Conservation (phyloP, 2,113 vertebrate genomes). For the Mustela nigripes region DNA sequence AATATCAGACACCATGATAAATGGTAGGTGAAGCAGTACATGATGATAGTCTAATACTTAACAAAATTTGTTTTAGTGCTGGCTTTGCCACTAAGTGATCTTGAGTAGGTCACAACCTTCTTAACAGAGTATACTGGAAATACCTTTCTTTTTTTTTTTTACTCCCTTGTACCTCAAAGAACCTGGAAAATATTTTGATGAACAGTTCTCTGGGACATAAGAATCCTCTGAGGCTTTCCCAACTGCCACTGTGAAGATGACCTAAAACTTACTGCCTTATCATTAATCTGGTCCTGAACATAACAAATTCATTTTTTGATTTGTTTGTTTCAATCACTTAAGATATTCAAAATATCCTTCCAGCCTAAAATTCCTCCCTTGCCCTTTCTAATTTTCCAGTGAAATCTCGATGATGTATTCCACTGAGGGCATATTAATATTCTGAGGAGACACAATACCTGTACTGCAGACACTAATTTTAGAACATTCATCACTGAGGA, state of each 20-base stretch:
- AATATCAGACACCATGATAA: not conserved
- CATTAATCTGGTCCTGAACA: constrained; percentile 10
- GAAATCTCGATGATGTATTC: constrained; percentile 46
- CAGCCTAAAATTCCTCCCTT: not conserved
- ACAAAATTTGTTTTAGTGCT: not conserved
- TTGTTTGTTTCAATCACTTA: constrained; percentile 59
- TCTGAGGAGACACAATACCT: constrained; percentile 59
- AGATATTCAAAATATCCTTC: constrained; percentile 18
- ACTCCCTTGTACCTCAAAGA: not conserved
- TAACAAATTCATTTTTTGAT: constrained; percentile 53
- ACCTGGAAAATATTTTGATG: not conserved
- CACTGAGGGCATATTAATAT: constrained; percentile 63
- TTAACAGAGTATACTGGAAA: not conserved
- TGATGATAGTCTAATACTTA: fast-evolving
- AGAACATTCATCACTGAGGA: constrained; percentile 63
- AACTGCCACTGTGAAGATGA: not conserved
- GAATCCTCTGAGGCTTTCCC: not conserved
- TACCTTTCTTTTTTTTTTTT: not conserved
- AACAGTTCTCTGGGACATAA: not conserved
- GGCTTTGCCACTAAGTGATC: not conserved
- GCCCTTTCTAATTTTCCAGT: constrained; percentile 63
- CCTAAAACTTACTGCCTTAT: not conserved
- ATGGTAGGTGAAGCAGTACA: not conserved
- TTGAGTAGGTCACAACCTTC: not conserved
- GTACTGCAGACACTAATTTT: constrained; percentile 63